Evolutionary conservation across 2,113 vertebrate species (phyloP).

Genomic region (Cryptomyrus ogoouensis): DNA sequence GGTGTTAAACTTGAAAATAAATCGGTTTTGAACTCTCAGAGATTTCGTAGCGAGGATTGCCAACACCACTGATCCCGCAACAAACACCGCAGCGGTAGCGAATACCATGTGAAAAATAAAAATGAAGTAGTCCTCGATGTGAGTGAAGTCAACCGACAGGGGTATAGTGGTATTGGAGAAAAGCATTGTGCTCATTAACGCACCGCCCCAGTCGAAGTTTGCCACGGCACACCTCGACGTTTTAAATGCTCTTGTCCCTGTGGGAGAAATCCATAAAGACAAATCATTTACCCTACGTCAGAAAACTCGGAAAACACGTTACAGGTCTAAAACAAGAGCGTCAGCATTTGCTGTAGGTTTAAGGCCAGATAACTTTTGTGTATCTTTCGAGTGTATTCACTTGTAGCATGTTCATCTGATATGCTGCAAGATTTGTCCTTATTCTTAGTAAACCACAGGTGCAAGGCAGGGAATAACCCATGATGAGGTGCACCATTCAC

Average conservation of each 20-base stretch:
- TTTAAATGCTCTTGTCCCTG: background rate
- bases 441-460: background rate
- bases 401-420: background rate
- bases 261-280: background rate
- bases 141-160: constrained; percentile 15
- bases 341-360: background rate
- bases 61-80: constrained; percentile 18
- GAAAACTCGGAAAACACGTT: background rate
- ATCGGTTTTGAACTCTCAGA: constrained; percentile 21
- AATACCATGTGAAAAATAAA: constrained; percentile 11
- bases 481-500: background rate
- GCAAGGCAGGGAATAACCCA: background rate
- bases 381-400: background rate
- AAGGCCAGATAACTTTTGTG: background rate
- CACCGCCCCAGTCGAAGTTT: background rate
- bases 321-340: background rate
- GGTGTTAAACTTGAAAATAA: constrained; percentile 26
- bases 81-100: constrained; percentile 5
- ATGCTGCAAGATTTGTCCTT: background rate
- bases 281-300: background rate
- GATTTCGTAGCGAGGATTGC: constrained; percentile 15
- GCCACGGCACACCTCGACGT: background rate
- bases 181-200: background rate
- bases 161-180: background rate
- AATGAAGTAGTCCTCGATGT: constrained; percentile 17